Base-by-base conservation (phyloP, 2,888 invertebrate genomes). In the Sarcophaga carnaria region DNA sequence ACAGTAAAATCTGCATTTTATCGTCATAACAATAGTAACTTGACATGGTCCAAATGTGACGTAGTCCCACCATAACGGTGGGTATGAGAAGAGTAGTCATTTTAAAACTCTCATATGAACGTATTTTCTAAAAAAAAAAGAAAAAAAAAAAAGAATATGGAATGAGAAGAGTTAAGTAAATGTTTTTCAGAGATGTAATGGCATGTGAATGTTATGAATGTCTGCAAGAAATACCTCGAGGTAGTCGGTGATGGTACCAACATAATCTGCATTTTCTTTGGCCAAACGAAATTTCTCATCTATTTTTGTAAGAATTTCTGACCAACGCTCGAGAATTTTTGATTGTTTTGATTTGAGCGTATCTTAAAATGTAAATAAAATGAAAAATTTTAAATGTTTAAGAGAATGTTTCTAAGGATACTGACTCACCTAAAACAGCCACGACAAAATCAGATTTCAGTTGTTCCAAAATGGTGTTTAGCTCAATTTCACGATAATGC, bases 31-130 rank as follows among this genome's bases (percentile, higher is more conserved):
- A 96, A 92, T 97, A 98, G 90, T 97, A 97, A 75, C 95, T 94
- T 0, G 98, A 98, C 78, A 98, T 95, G 74, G 98, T 96, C 98
- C 98, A 98, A 91, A 98, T 96, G 95, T 98, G 96, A 89, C 97
- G 96, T 62, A 98, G 93, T 2, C 97, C 97, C 88, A 97, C 97
- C 94, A 98, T 96, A 87, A 98, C 93, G 81, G 96, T 95, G 0
- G 97, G 96, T 45, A 98, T 94, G 6, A 96, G 95, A 63, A 97
- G 96, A 14, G 95, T 95, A 25, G 98, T 96, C 91, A 95, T 95
- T 80, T 95, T 94, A 85, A 98, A 96, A 45, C 96, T 95, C 0
- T 95, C 95, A 54, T 96, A 95, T 83, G 95, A 95, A 87, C 96
- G 95, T 85, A 97, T 95, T 85, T 96, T 95, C 96, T 96, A 87